Evolutionary conservation across 2,113 vertebrate species (phyloP), one percentile per base, ranked within the genome.

Genomic region (Holacanthus passer): DNA sequence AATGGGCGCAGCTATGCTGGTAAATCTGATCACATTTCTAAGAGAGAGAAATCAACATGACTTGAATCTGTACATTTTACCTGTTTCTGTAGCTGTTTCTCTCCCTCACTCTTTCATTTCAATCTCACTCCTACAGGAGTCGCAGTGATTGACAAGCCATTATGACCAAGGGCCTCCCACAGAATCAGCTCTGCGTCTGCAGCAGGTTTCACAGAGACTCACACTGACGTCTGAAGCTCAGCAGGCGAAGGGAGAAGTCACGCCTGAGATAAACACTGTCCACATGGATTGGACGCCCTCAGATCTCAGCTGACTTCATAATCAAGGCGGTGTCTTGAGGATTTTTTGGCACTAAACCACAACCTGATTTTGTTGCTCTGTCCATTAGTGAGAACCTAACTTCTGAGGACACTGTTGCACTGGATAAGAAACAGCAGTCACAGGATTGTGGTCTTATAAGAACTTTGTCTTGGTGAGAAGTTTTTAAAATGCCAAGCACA

Each of bases 1-100:
- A 99, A 97, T 0, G 98, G 98, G 39, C 96, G 98, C 71, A 99
- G 98, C 94, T 99, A 99, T 0, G 98, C 98, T 87, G 98, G 98
- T 97, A 62, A 86, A 90, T 55, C n/a, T 13, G 8, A n/a, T 87
- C 3, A 17, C 12, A 4, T 4, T 56, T 27, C 48, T n/a, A 1
- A 1, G 4, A 3, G 10, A n/a, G 27, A 75, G 48, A 20, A 35
- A 10, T 16, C 3, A 48, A 32, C 2, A 2, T 20, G 7, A 29
- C 5, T 17, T 0, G 3, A n/a, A 55, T 63, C 11, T 39, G 17
- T 6, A 35, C 2, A 31, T n/a, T 20, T 35, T 0, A 20, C 31
- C 43, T 59, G 32, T 10, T 41, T 16, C 11, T 14, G 29, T 64
- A 8, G 31, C 27, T 17, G 24, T 13, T 48, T 70, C 7, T 50